Evolutionary conservation across 1,140 invertebrate genomes (phyloP).

Genomic region (Drosophila subpulchrella): DNA sequence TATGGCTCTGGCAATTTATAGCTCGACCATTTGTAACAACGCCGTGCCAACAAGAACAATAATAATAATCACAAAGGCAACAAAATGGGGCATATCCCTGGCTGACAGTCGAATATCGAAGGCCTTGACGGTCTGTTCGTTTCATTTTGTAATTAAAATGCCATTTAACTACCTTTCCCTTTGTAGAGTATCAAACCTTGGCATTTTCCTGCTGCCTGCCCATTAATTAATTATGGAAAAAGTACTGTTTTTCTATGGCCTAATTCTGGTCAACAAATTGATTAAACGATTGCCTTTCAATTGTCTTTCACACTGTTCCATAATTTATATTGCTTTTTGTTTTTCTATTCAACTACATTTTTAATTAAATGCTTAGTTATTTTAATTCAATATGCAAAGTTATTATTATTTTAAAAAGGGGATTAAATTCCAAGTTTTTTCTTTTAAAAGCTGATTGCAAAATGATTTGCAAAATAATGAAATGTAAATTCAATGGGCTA

Average conservation of each 20-base stretch:
- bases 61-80: slow-evolving; percentile 11
- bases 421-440: neutral
- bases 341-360: slow-evolving; percentile 8
- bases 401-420: slow-evolving; percentile 4
- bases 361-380: slow-evolving; percentile 7
- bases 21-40: slow-evolving; percentile 51
- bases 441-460: neutral
- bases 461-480: slow-evolving; percentile 7
- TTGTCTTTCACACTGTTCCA: slow-evolving; percentile 15
- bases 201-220: slow-evolving; percentile 2
- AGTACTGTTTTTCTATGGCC: slow-evolving; percentile 8
- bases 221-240: slow-evolving; percentile 50
- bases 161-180: slow-evolving; percentile 53
- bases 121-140: slow-evolving; percentile 32
- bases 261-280: slow-evolving; percentile 29
- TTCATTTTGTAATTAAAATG: slow-evolving; percentile 73
- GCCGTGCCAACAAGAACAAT: slow-evolving; percentile 20
- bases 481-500: slow-evolving; percentile 12
- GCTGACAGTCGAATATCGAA: slow-evolving; percentile 36
- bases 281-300: slow-evolving; percentile 49
- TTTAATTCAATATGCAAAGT: neutral
- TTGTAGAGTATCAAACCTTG: slow-evolving; percentile 2
- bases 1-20: slow-evolving; percentile 69
- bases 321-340: neutral
- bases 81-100: neutral